Evolutionary conservation across 2,888 invertebrate genomes (phyloP).

Genomic region (Serrognathus titanus): DNA sequence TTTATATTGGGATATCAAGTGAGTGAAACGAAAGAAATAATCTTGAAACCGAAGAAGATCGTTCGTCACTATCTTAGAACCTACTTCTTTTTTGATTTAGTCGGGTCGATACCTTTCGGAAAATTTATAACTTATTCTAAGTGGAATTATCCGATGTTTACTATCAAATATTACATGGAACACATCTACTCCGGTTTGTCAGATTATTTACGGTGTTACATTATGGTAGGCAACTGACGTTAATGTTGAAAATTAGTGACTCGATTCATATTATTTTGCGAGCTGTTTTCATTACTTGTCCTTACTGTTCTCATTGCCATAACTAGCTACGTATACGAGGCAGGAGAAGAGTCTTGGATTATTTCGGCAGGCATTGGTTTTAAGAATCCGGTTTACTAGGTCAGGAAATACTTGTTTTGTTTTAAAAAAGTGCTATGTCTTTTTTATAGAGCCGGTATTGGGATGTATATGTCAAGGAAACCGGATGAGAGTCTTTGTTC

Average conservation of each 20-base stretch:
- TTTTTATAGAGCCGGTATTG: conserved; percentile 11
- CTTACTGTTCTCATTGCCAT: conserved; percentile 12
- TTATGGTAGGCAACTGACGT: conserved; percentile 7
- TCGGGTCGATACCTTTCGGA: conserved; percentile 13
- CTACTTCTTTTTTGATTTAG: conserved; percentile 25
- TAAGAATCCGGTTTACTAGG: conserved; percentile 4
- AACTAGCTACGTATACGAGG: conserved; percentile 4
- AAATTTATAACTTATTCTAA: neutral
- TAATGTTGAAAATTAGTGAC: conserved; percentile 8
- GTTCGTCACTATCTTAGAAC: conserved; percentile 18
- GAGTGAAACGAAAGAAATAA: conserved; percentile 26
- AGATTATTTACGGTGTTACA: conserved; percentile 8
- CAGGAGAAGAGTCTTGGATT: conserved; percentile 8
- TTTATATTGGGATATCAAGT: conserved; percentile 39
- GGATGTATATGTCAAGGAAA: conserved; percentile 2
- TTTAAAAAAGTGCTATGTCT: conserved; percentile 11
- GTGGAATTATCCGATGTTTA: conserved; percentile 9
- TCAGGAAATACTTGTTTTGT: conserved; percentile 6
- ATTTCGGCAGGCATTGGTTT: conserved; percentile 5
- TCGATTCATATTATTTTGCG: conserved; percentile 3
- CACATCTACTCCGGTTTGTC: conserved; percentile 10
- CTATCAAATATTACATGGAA: conserved; percentile 8
- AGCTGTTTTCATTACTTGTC: conserved; percentile 9
- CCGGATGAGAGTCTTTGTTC: conserved; percentile 7
- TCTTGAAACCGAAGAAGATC: conserved; percentile 20